Conservation (phyloP, 2,797 vertebrate genomes). For the Centroberyx gerrardi region DNA sequence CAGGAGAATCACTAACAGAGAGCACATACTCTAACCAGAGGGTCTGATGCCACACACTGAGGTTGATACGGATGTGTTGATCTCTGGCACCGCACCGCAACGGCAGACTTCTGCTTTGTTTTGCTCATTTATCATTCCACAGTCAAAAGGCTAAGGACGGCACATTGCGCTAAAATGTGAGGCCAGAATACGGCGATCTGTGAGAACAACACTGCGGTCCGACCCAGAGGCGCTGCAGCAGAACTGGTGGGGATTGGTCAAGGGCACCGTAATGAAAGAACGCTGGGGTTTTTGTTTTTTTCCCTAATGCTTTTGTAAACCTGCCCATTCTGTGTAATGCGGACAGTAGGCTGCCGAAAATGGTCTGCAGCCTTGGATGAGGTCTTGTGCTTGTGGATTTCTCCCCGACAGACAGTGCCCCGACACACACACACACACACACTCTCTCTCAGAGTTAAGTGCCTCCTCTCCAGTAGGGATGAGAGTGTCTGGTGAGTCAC, state of each 20-base stretch:
- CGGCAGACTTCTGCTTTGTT: constrained; percentile 19
- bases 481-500: not conserved
- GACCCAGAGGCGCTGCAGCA: not conserved
- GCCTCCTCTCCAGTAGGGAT: not conserved
- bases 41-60: constrained; percentile 1
- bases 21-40: not conserved
- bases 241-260: constrained; percentile 5
- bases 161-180: not conserved
- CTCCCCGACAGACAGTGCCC: not conserved
- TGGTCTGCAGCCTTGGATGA: not conserved
- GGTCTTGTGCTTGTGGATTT: not conserved
- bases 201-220: not conserved
- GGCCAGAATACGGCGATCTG: not conserved
- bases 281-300: not conserved
- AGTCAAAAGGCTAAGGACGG: not conserved
- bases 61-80: constrained; percentile 8
- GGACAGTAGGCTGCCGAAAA: not conserved
- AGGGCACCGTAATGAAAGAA: constrained; percentile 13
- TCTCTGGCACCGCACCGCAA: not conserved
- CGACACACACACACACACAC: not conserved
- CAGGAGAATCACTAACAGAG: not conserved
- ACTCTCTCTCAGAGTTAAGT: not conserved
- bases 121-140: constrained; percentile 26
- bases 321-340: not conserved
- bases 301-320: not conserved